Evolutionary conservation across 2,113 vertebrate species (phyloP), one percentile per base, ranked within the genome.

Genomic region (Manacus vitellinus): DNA sequence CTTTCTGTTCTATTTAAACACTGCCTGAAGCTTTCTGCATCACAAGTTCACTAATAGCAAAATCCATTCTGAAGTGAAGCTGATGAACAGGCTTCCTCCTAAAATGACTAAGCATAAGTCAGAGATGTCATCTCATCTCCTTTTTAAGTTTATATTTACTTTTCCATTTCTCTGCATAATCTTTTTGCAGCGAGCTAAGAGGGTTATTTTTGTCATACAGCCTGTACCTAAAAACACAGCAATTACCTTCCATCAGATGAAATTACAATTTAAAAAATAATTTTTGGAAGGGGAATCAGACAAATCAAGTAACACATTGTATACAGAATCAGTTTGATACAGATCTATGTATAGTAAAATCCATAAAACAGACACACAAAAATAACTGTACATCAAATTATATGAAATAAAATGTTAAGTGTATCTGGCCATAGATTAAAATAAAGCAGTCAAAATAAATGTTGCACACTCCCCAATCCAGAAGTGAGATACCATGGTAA

Each of bases 71-170:
- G 73, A 95, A 93, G 72, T 31, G 51, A 92, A 71, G 72, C 83
- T 92, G 86, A 92, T 91, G 92, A 94, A 52, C 68, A 77, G 43
- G 5, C 44, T 39, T 90, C 74, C 63, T 68, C 59, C 86, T 47
- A 30, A 92, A 92, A 91, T 77, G 88, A 89, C 82, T 73, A 65
- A 77, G 37, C 28, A 9, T 19, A 87, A 66, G 7, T 78, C 81
- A 76, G 41, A 89, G 35, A 82, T 84, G n/a, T 63, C 71, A 94
- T 77, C 52, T 41, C 28, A 46, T 76, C 62, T 65, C 62, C 67
- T 58, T 72, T 93, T 76, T 2, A 77, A 75, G 16, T 93, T 92
- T 67, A 79, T 89, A 92, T 92, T 96, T 94, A 88, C 74, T 94
- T 92, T 58, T 39, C 82, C 66, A 13, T 85, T 90, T 82, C 63